Evolutionary conservation across 2,888 invertebrate genomes (phyloP), one percentile per base, ranked within the genome.

Genomic region (Onchidella celtica): DNA sequence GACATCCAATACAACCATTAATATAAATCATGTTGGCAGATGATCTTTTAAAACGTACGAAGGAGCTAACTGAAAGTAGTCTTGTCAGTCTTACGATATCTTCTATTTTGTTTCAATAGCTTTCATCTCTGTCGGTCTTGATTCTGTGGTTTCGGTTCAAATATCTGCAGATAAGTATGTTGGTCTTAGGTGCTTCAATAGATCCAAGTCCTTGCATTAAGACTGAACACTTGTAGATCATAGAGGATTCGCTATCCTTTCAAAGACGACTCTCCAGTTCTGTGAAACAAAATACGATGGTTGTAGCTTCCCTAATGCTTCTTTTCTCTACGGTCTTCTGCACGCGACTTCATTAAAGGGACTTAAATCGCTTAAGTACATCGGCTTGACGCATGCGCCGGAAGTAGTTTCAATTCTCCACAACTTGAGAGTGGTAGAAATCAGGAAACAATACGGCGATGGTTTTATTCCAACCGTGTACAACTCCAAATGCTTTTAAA

Each of bases 361-460:
- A 75, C 47, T 74, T 65, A 40, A 65, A 65, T 24, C 38, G 27
- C n/a, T 61, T 61, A 61, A 61, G 61, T 61, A 61, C 75, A 14
- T 32, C 24, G 29, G 47, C 29, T 75, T 75, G 40, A 65, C 63
- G 75, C 75, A 75, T 75, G 63, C 65, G 63, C 65, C 40, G 75
- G 75, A 75, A 65, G 75, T 75, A 75, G 75, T 75, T 65, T 75
- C 63, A 75, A 75, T 75, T 75, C 65, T 27, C 21, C 47, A 29
- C 63, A 29, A 75, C 47, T 65, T 63, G 14, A 75, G 47, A 75
- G n/a, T 32, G 47, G 75, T 65, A 63, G 29, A 61, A 63, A 38
- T 75, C n/a, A 40, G 65, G 47, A 75, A 38, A 75, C 75, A 65
- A 75, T 65, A 65, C 29, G 21, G 1, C 1, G 27, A 59, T 2